Conservation (phyloP, 1,140 invertebrate genomes). For the Pseudomyrmex concolor region DNA sequence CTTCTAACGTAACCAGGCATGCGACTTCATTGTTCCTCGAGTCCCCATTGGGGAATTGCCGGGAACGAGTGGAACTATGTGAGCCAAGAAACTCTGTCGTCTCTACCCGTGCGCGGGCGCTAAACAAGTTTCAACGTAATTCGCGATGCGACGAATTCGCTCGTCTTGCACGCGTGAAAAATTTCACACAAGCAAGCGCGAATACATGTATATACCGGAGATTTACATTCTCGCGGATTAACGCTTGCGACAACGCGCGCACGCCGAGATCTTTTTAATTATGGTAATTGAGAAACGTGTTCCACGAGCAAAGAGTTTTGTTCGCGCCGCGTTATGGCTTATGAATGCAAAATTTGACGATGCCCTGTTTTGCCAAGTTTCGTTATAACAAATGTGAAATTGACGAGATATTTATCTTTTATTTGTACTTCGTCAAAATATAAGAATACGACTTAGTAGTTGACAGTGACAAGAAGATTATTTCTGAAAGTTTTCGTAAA, state of each 20-base stretch:
- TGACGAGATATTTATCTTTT: slow-evolving; percentile 41
- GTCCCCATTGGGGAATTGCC: slow-evolving; percentile 42
- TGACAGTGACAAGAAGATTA: background rate
- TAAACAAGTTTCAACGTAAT: slow-evolving; percentile 47
- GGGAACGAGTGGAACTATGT: slow-evolving; percentile 49
- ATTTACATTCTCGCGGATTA: slow-evolving; percentile 52
- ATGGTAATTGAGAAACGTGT: slow-evolving; percentile 53
- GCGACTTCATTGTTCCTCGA: slow-evolving; percentile 39
- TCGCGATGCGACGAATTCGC: slow-evolving; percentile 4
- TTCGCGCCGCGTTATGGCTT: slow-evolving; percentile 33
- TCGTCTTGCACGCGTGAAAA: background rate
- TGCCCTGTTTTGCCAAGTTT: slow-evolving; percentile 8
- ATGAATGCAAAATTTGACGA: slow-evolving; percentile 49
- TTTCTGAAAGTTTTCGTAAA: no score
- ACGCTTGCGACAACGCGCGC: slow-evolving; percentile 22
- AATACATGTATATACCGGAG: background rate
- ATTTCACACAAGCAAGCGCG: background rate
- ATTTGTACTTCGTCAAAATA: background rate
- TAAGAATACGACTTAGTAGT: slow-evolving; percentile 18
- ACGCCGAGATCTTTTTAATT: slow-evolving; percentile 56
- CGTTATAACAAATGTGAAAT: slow-evolving; percentile 39
- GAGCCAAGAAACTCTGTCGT: slow-evolving; percentile 46
- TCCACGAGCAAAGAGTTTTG: slow-evolving; percentile 32
- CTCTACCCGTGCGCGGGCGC: background rate
- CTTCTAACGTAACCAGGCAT: slow-evolving; percentile 52